phyloP scores from a whole-genome alignment of 2,888 invertebrate species.

The Eupithecia dodoneata region DNA sequence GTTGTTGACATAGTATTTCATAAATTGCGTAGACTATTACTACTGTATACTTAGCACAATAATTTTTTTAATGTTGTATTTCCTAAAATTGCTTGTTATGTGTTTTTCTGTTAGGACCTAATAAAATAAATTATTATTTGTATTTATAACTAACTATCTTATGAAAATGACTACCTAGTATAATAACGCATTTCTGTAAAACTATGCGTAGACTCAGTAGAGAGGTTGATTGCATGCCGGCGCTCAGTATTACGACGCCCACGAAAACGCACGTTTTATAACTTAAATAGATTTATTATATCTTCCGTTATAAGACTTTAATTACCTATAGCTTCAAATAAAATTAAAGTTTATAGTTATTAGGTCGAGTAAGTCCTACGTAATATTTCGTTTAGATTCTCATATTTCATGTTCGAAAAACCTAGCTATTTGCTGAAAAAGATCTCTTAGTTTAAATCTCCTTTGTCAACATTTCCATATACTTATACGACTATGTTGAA shows the following conservation, averaged over 20 bases:
- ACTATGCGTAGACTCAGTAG: not conserved
- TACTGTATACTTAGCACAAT: too few species aligned
- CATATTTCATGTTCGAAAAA: too few species aligned
- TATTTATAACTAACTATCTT: not conserved
- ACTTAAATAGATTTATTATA: not conserved
- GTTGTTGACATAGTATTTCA: too few species aligned
- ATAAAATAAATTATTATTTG: not conserved
- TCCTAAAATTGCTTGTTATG: too few species aligned
- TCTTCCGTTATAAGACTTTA: not conserved
- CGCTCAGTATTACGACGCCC: not conserved
- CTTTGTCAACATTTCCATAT: too few species aligned
- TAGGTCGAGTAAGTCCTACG: not conserved
- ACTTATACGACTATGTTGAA: too few species aligned
- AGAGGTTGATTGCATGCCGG: not conserved
- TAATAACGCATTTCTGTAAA: not conserved
- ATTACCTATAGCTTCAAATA: not conserved
- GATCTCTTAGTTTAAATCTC: too few species aligned
- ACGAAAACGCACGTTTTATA: not conserved
- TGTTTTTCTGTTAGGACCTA: too few species aligned
- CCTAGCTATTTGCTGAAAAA: too few species aligned
- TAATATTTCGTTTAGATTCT: not conserved
- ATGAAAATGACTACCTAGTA: not conserved
- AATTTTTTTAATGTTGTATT: too few species aligned
- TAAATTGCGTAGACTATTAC: too few species aligned
- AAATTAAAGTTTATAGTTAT: not conserved